Evolutionary conservation across 2,113 vertebrate genomes (phyloP).

Genomic region (Onychorhynchus coronatus): DNA sequence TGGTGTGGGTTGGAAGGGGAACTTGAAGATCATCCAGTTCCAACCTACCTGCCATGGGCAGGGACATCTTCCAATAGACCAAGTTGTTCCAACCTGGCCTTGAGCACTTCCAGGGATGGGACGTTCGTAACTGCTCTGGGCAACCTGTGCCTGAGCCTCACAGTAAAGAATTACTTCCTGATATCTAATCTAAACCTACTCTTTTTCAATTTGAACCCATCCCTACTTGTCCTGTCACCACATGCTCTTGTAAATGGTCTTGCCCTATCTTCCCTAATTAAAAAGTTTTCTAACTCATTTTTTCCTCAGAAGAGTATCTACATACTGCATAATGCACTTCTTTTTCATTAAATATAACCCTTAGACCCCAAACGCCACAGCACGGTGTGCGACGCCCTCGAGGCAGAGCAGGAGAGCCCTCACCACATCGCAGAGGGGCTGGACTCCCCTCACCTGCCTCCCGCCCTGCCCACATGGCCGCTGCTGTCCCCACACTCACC

Average conservation of each 20-base stretch:
- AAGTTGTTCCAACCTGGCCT: neutral
- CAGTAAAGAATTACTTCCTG: neutral
- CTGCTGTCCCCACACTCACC: neutral
- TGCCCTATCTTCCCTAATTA: neutral
- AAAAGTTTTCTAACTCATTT: neutral
- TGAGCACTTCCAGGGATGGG: neutral
- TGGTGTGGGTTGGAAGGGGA: neutral
- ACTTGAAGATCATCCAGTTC: neutral
- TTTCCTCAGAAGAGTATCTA: neutral
- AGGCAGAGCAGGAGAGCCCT: neutral
- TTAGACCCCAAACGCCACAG: neutral
- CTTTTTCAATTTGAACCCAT: neutral
- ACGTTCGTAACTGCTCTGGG: neutral
- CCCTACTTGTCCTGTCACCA: neutral
- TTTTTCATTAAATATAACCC: neutral
- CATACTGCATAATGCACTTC: neutral
- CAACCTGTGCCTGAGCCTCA: neutral
- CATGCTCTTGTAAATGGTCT: neutral
- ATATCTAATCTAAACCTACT: neutral
- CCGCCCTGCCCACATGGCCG: accelerated
- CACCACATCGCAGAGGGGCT: neutral
- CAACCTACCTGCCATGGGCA: neutral
- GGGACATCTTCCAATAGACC: accelerated
- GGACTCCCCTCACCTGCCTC: neutral
- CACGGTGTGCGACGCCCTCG: accelerated